Evolutionary conservation across 2,113 vertebrate genomes (phyloP), one percentile per base, ranked within the genome.

Genomic region (Oriolus oriolus): DNA sequence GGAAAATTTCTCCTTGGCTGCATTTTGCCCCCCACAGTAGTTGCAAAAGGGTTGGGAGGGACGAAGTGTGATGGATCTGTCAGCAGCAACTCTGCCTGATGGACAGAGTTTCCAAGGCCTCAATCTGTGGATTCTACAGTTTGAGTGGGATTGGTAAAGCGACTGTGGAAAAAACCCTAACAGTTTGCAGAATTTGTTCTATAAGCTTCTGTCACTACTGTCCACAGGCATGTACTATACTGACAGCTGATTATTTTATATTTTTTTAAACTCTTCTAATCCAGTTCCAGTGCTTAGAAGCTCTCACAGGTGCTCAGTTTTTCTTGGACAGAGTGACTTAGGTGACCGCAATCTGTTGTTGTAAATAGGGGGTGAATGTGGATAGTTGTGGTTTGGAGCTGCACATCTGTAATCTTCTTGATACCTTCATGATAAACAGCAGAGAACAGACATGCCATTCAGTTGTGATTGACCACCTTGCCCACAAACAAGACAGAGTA

Each of bases 301-400:
- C 28, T 84, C 11, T 60, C 49, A 35, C 4, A 68, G 41, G 9
- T 59, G n/a, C 18, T 80, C 26, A 8, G 14, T 27, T 89, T 80
- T 37, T 44, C 53, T 47, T n/a, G 49, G 23, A 8, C 28, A n/a
- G 41, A 3, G 5, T 6, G 15, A 45, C 50, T 26, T 16, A 22
- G 41, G 23, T 71, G 28, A 7, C 37, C 0, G 0, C 45, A 31
- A 21, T 44, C 39, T 33, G 10, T 27, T 44, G 6, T 7, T 35
- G 37, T 35, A 39, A 41, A 5, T 6, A 33, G 45, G 42, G 15
- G 44, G 45, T 8, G 21, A 37, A 2, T 31, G 11, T 37, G 33
- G 31, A 1, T 35, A 21, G 57, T 2, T 56, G 42, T 74, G 45
- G 12, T 54, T 57, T 41, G 5, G 31, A 65, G 63, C 92, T 41